phyloP scores from a whole-genome alignment of 2,113 vertebrate species.

The Alligator sinensis region DNA sequence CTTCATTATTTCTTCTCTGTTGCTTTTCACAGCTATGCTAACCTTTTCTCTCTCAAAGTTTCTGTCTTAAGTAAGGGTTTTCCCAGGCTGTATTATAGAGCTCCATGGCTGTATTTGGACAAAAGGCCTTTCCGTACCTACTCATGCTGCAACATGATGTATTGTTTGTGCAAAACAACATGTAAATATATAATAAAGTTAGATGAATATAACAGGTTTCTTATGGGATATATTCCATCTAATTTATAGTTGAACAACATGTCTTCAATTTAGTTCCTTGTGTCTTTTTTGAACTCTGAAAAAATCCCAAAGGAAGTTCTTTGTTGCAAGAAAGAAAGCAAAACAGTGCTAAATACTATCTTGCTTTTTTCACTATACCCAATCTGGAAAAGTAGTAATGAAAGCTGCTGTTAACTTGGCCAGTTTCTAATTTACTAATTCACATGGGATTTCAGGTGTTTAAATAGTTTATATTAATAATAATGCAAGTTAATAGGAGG shows the following conservation, averaged over 20 bases:
- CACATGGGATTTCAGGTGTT: background rate
- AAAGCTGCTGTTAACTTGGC: slow-evolving; percentile 11
- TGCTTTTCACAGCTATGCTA: background rate
- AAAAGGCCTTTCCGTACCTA: background rate
- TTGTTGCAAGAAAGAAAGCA: background rate
- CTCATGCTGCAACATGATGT: background rate
- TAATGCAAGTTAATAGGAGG: background rate
- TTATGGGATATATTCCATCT: background rate
- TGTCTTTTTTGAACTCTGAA: background rate
- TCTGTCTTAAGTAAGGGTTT: background rate
- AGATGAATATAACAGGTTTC: background rate
- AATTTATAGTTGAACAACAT: background rate
- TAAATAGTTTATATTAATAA: slow-evolving; percentile 33
- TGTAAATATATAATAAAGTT: background rate
- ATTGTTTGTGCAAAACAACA: background rate
- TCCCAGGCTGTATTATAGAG: background rate
- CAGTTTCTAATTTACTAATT: background rate
- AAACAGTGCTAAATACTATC: background rate
- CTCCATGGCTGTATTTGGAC: background rate
- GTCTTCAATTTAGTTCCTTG: background rate
- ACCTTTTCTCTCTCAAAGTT: background rate
- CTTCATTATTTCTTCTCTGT: background rate
- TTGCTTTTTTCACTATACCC: background rate
- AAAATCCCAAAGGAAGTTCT: background rate
- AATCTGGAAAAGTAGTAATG: background rate